These are phyloP conservation scores for Vulpes lagopus DNA, from an alignment of 2,113 vertebrate species.

Conservation along the genomic window DNA sequence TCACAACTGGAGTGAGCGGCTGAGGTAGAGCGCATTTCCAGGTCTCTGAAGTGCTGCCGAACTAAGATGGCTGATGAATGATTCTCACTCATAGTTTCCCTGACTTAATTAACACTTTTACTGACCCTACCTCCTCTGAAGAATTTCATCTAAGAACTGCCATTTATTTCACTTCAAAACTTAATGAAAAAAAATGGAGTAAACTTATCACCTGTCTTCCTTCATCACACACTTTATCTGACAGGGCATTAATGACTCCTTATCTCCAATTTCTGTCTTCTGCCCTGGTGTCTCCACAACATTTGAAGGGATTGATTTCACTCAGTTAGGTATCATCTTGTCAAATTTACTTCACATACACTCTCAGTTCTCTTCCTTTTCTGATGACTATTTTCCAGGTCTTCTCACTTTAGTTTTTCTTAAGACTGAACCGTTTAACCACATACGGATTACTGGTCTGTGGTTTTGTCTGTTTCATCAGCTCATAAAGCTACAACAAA, in stretches of 20 bases:
- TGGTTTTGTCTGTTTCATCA: background rate
- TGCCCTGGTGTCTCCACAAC: background rate
- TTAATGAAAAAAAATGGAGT: background rate
- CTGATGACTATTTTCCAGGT: background rate
- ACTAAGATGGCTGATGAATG: too few relatives aligned
- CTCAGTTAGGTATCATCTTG: background rate
- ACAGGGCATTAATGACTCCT: background rate
- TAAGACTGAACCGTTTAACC: background rate
- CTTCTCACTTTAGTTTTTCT: background rate
- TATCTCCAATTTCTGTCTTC: background rate
- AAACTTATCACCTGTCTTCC: background rate
- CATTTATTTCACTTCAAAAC: background rate
- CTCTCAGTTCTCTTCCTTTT: background rate
- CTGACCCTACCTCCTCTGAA: background rate
- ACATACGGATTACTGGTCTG: background rate
- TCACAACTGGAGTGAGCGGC: rapidly evolving
- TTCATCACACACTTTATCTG: background rate
- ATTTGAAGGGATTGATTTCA: background rate
- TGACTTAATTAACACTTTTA: background rate
- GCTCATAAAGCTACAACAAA: background rate
- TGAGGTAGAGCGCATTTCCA: background rate
- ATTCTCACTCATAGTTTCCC: background rate
- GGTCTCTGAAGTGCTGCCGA: background rate
- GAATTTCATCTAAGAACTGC: background rate
- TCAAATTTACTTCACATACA: background rate